Percentiles rank a stretch among this genome's conserved stretches.
Conservation (phyloP, 2,113 vertebrate genomes). For the Poicephalus meyeri region DNA sequence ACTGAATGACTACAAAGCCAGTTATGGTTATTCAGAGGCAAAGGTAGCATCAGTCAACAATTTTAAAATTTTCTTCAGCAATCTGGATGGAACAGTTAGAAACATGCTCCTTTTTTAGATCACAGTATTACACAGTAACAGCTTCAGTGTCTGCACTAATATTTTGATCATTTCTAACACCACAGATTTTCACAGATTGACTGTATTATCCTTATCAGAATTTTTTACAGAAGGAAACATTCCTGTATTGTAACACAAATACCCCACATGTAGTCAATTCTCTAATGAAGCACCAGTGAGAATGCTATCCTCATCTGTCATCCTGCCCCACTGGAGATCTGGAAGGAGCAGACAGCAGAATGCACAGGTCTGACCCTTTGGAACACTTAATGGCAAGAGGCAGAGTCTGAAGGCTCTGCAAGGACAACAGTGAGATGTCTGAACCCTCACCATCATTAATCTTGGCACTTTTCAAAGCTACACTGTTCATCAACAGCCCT, state of each 20-base stretch:
- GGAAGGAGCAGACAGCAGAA: background rate
- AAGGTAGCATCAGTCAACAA: background rate
- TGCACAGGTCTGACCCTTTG: background rate
- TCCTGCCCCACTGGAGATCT: background rate
- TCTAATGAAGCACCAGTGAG: background rate
- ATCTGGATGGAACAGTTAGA: fast-evolving
- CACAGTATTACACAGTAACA: background rate
- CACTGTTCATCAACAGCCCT: background rate
- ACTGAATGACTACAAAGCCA: background rate
- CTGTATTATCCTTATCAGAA: background rate
- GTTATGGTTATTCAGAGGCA: background rate
- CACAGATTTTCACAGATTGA: background rate
- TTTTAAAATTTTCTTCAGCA: background rate
- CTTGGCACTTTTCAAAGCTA: background rate
- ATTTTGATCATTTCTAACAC: background rate
- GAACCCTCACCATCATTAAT: background rate
- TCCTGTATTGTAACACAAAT: background rate
- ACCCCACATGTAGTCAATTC: background rate
- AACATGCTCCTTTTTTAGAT: background rate
- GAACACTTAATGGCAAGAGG: background rate
- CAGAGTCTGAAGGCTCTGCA: background rate
- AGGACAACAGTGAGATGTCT: background rate
- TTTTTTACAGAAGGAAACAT: background rate
- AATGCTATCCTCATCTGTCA: background rate
- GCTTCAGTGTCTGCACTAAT: background rate